Conservation (phyloP, 2,113 vertebrate species). For the Nerophis ophidion region DNA sequence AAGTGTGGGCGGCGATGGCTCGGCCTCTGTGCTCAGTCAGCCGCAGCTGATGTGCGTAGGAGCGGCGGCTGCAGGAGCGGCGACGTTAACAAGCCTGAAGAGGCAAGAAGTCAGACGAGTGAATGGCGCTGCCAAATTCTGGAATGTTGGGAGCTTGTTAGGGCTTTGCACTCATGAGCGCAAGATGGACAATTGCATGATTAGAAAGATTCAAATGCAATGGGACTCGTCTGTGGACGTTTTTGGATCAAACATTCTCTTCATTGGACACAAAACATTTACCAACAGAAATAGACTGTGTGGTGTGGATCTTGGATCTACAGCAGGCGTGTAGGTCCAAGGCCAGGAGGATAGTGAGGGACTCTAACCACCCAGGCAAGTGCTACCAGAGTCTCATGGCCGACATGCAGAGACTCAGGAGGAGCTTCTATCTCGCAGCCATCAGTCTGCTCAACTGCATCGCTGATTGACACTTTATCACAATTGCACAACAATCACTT, state of each 20-base stretch:
- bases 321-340: no score
- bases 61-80: slow-evolving; percentile 28
- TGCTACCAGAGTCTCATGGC: no score
- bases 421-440: no score
- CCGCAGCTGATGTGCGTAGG: slow-evolving; percentile 60
- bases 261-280: not conserved
- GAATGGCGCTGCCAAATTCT: slow-evolving; percentile 20
- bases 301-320: no score
- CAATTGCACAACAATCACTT: no score
- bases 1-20: slow-evolving; percentile 62
- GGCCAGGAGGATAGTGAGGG: no score
- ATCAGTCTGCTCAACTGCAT: no score
- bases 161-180: not conserved
- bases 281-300: not conserved
- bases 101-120: slow-evolving; percentile 30
- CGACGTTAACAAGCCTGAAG: slow-evolving; percentile 12
- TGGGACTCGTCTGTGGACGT: not conserved
- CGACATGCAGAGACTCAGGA: no score
- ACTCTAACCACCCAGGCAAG: no score
- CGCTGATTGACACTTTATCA: no score
- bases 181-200: slow-evolving; percentile 3
- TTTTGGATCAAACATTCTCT: not conserved
- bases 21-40: slow-evolving; percentile 58
- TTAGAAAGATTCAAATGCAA: not conserved
- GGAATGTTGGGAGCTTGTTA: slow-evolving; percentile 11